These are phyloP conservation scores for Nomada ferruginata DNA, from an alignment of 2,888 invertebrate species.

Conservation along the genomic window DNA sequence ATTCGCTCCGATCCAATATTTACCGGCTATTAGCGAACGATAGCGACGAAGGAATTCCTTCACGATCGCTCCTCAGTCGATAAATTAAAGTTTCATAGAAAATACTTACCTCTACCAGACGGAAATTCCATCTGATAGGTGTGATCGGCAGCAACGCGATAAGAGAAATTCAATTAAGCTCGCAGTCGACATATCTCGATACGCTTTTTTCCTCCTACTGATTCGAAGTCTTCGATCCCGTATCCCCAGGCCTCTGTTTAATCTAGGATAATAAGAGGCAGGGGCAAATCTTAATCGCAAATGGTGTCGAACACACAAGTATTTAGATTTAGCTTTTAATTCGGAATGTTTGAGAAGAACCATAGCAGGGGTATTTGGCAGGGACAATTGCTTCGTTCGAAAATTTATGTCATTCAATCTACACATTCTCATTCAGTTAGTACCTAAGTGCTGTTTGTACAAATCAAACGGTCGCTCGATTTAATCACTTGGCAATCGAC, in stretches of 20 bases:
- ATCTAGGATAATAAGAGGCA: constrained; percentile 62
- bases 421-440: too few species aligned
- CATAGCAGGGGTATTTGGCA: constrained; percentile 1
- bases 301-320: constrained; percentile 38
- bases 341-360: constrained; percentile 20
- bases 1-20: constrained; percentile 38
- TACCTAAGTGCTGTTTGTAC: too few species aligned
- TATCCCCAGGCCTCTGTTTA: constrained; percentile 41
- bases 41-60: constrained; percentile 13
- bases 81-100: constrained; percentile 49
- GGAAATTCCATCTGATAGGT: constrained; percentile 42
- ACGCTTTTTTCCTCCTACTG: constrained; percentile 4
- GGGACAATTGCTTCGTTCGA: background rate
- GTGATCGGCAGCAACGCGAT: background rate
- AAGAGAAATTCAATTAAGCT: constrained; percentile 62
- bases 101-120: constrained; percentile 38
- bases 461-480: too few species aligned
- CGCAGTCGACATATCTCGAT: constrained; percentile 48
- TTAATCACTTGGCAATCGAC: too few species aligned
- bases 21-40: constrained; percentile 40
- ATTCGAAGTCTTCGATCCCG: constrained; percentile 31
- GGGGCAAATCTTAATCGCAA: constrained; percentile 51
- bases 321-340: constrained; percentile 43
- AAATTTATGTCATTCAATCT: background rate
- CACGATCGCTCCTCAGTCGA: constrained; percentile 17